Base-by-base conservation (phyloP, 53 echinoderm and acorn worm species). In the Henricia sp. region DNA sequence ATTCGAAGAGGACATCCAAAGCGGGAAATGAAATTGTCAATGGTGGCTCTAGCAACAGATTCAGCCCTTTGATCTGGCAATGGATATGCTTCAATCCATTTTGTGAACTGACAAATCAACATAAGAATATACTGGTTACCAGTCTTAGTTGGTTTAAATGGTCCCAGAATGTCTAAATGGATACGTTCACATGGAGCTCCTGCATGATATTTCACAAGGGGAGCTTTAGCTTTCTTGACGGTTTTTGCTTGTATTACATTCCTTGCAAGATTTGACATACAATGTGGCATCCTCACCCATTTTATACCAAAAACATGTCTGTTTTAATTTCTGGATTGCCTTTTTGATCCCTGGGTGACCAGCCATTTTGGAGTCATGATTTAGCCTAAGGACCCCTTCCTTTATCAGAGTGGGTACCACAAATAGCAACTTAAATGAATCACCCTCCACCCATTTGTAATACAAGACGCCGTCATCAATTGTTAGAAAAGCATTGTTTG, bases 231-330 rank as follows among this genome's bases (percentile, higher is more conserved):
- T 24, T 69, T 69, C 13, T 17, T 21, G 4, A 25, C 42, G 41
- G 5, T 69, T 69, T 43, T 69, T 69, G 70, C 24, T 9, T 43
- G 3, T 43, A 28, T 44, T 69, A 24, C 51, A 71, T 32, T 50
- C 51, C 14, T 48, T 50, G 50, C 71, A 71, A 71, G 71, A 71
- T 50, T 71, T 71, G 13, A 71, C 71, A 17, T 28, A 71, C 32
- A 48, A 25, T 13, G 51, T 6, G 2, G 37, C 36, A 41, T 77
- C 59, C 28, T 41, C 59, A 10, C 27, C 4, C 59, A 58, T 58
- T 19, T 58, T 58, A 27, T 77, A 77, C 77, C 77, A 77, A 30
- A 58, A 58, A 32, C 50, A 27, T 40, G 77, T 39, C 29, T 77
- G 77, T 26, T 17, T 57, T 6, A 77, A 1, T 42, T 77, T 77